phyloP scores from a whole-genome alignment of 2,797 vertebrate species.

The Gymnothorax javanicus region DNA sequence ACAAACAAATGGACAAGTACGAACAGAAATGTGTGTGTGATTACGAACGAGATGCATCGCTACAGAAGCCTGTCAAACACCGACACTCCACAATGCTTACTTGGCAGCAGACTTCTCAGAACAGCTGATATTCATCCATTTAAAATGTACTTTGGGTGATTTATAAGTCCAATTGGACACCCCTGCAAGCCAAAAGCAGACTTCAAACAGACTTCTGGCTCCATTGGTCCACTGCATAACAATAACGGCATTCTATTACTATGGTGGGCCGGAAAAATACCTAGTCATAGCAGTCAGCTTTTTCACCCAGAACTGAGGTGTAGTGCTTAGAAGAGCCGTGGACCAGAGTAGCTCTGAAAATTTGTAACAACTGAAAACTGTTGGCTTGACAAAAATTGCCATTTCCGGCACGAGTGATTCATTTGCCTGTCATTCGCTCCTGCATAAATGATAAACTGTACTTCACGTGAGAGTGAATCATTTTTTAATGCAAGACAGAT shows the following conservation, averaged over 20 bases:
- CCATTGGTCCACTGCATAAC: background rate
- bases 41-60: background rate
- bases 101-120: background rate
- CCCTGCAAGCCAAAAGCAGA: background rate
- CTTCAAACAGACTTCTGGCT: background rate
- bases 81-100: background rate
- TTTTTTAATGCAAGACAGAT: background rate
- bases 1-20: background rate
- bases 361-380: background rate
- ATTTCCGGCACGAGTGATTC: background rate
- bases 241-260: background rate
- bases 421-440: background rate
- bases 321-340: background rate
- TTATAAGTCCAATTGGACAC: background rate
- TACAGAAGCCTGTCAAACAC: background rate
- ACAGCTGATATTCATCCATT: background rate
- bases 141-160: background rate
- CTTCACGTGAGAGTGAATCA: background rate
- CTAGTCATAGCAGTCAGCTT: background rate
- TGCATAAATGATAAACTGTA: slow-evolving; percentile 11
- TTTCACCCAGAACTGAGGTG: background rate
- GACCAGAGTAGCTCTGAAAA: background rate
- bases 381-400: background rate
- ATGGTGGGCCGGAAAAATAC: background rate
- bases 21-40: background rate